phyloP scores from a whole-genome alignment of 30 jellyfish, hydroid and myxozoan species.

The Turritopsis rubra region DNA sequence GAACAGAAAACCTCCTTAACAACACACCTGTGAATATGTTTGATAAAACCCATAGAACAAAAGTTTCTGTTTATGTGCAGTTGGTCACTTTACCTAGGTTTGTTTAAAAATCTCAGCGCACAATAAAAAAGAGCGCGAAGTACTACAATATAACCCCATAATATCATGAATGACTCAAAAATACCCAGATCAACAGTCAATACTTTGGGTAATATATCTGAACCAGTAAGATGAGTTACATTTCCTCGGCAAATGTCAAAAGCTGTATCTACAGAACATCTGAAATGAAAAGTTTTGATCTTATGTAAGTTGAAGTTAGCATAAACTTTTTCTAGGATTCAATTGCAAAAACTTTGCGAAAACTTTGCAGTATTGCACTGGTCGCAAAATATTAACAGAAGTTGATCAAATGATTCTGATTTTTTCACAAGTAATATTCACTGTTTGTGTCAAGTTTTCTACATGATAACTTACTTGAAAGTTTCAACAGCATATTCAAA shows the following conservation, averaged over 20 bases:
- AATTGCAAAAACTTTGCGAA: too few relatives aligned
- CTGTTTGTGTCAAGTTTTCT: neutral
- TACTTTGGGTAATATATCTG: conserved; percentile 17
- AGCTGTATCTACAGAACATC: conserved; percentile 28
- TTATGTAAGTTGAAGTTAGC: neutral
- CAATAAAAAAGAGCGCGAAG: conserved; percentile 24
- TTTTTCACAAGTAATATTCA: neutral
- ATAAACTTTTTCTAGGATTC: neutral
- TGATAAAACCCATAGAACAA: neutral
- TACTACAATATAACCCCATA: neutral
- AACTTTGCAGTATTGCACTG: too few relatives aligned
- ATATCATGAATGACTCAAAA: conserved; percentile 16
- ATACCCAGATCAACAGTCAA: conserved; percentile 20
- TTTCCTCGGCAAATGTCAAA: conserved; percentile 17
- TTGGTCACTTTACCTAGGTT: conserved; percentile 26
- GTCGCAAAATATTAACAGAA: neutral
- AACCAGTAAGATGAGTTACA: conserved; percentile 30
- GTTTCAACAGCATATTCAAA: conserved; percentile 24
- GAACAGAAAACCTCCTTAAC: too few relatives aligned
- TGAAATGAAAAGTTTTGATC: neutral
- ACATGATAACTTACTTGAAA: conserved; percentile 35
- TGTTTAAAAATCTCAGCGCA: conserved; percentile 33
- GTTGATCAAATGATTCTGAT: neutral
- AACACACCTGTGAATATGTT: too few relatives aligned
- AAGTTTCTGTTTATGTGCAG: neutral